Evolutionary conservation across 2,797 vertebrate genomes (phyloP), one percentile per base, ranked within the genome.

Genomic region (Mormyrus hasselquistii): DNA sequence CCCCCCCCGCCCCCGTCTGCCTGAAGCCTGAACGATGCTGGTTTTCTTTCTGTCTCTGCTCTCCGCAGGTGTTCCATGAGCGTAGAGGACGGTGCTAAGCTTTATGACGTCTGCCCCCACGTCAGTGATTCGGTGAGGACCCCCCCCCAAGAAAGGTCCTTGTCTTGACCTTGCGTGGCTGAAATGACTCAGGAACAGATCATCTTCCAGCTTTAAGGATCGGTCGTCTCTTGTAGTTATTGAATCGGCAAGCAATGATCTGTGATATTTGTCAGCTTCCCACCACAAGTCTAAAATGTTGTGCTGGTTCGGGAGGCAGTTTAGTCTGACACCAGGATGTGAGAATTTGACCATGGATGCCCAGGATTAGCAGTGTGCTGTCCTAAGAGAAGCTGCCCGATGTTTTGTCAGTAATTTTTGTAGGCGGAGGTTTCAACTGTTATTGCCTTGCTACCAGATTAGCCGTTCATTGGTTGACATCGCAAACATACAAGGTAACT

Each of bases 21-120:
- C 59, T 73, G 9, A 65, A n/a, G 8, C 38, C 22, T 44, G 73
- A 83, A 83, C 41, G 5, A 44, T 9, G 53, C 10, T 55, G 34
- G 53, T 44, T 16, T 22, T 9, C 50, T 55, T 10, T 2, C 8
- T 50, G 14, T 65, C 41, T 34, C 41, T 3, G 12, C 29, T 7
- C 25, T 9, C 14, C 92, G 38, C 93, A 99, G 98, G 94, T 99
- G 98, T 95, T 99, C 98, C 84, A 99, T 99, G 98, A 99, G 97
- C 89, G 98, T 98, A 73, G 98, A 99, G 93, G 98, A 99, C 16
- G 98, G 97, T 4, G 97, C 98, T 92, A 99, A 99, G 94, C 97
- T 99, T 55, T 99, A 99, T 8, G 98, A 99, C 0, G 96, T 99
- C 91, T 99, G 98, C 92, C 98, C 98, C 12, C 98, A 99, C 0